Percentiles rank a stretch among this genome's conserved stretches.
phyloP scores from a whole-genome alignment of 2,888 invertebrate species.

The Philereme transversata region DNA sequence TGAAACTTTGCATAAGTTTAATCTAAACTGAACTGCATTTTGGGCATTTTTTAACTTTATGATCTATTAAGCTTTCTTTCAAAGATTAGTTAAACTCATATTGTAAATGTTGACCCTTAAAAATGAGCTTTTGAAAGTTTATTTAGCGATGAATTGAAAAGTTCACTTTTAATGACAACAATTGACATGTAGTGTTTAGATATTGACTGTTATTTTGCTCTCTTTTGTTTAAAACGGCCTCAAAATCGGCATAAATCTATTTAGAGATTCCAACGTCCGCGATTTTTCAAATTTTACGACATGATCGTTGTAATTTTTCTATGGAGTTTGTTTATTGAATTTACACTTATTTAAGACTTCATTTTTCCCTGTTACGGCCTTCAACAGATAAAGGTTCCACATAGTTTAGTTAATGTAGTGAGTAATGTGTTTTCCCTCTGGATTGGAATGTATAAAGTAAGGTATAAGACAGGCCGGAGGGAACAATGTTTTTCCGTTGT shows the following conservation, averaged over 20 bases:
- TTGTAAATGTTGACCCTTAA: neutral
- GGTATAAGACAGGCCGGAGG: conserved; percentile 66
- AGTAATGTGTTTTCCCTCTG: conserved; percentile 69
- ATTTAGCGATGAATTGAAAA: conserved; percentile 9
- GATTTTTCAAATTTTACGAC: conserved; percentile 17
- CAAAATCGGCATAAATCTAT: conserved; percentile 28
- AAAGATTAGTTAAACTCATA: conserved; percentile 21
- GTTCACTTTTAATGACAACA: conserved; percentile 23
- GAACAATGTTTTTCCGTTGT: conserved; percentile 80
- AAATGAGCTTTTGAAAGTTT: conserved; percentile 10
- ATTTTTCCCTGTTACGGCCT: conserved; percentile 57
- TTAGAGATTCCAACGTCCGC: conserved; percentile 22
- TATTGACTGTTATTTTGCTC: conserved; percentile 33
- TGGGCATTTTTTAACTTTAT: conserved; percentile 31
- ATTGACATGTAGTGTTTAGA: conserved; percentile 27
- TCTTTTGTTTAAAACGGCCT: conserved; percentile 38
- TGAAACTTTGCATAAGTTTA: conserved; percentile 19
- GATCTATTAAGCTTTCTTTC: conserved; percentile 19
- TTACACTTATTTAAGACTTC: conserved; percentile 22
- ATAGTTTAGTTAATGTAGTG: conserved; percentile 67
- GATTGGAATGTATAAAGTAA: conserved; percentile 68
- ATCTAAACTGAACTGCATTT: conserved; percentile 29
- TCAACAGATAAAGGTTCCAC: conserved; percentile 74
- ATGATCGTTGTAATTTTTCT: conserved; percentile 13
- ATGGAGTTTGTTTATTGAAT: conserved; percentile 18